A percentile compares a stretch with the other conserved stretches of the same genome.
Conservation (phyloP, 2,888 invertebrate genomes). For the Thereva unica region DNA sequence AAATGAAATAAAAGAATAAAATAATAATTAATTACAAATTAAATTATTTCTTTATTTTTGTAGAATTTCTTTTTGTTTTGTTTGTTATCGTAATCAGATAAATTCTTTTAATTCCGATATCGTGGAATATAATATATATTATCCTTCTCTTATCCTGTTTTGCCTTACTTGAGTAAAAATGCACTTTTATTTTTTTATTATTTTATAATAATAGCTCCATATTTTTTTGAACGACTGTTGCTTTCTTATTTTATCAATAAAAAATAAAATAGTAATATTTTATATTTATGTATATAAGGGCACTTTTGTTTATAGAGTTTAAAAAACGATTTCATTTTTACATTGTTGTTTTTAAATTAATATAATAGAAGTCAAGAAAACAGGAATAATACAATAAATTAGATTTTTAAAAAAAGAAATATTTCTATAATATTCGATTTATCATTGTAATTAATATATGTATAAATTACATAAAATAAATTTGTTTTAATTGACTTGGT, state of each 20-base stretch:
- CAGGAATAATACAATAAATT: slow-evolving; percentile 19
- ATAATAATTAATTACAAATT: slow-evolving; percentile 21
- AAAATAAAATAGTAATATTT: slow-evolving; percentile 16
- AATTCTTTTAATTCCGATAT: too few species aligned
- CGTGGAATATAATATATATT: too few species aligned
- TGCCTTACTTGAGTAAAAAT: too few species aligned
- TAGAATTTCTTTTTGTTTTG: too few species aligned
- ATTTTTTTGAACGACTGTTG: too few species aligned
- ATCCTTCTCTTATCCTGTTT: too few species aligned
- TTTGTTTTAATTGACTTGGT: not conserved
- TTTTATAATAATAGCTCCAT: too few species aligned
- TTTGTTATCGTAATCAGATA: too few species aligned
- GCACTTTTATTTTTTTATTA: too few species aligned
- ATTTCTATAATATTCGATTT: too few species aligned
- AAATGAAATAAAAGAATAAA: slow-evolving; percentile 25
- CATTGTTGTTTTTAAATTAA: not conserved
- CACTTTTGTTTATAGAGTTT: not conserved
- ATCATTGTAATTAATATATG: not conserved
- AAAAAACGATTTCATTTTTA: slow-evolving; percentile 2
- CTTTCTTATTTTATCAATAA: too few species aligned
- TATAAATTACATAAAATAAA: slow-evolving; percentile 7
- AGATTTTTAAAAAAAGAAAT: not conserved
- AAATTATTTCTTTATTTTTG: too few species aligned
- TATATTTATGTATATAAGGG: not conserved
- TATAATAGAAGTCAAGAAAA: not conserved